Evolutionary conservation across 1,140 invertebrate genomes (phyloP).

Genomic region (Linepithema humile): DNA sequence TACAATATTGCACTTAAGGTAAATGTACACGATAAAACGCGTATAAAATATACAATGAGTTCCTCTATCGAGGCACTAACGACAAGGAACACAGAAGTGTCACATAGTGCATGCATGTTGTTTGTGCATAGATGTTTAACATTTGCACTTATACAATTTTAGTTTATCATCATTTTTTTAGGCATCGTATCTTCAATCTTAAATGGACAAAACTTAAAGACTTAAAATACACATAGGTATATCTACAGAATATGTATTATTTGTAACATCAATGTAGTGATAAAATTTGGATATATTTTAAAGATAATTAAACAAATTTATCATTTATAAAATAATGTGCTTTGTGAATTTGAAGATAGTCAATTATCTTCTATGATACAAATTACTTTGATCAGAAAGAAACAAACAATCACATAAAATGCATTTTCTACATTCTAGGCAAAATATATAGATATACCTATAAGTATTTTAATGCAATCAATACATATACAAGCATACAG

Average conservation of each 20-base stretch:
- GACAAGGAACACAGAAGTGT: constrained; percentile 72
- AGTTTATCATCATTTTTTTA: constrained; percentile 46
- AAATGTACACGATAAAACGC: constrained; percentile 72
- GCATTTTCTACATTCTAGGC: constrained; percentile 24
- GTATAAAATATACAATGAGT: constrained; percentile 73
- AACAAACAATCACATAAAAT: constrained; percentile 30
- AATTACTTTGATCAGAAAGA: constrained; percentile 3
- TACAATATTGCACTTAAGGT: constrained; percentile 72
- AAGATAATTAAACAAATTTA: constrained; percentile 9
- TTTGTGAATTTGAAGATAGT: constrained; percentile 5
- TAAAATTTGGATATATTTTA: not conserved
- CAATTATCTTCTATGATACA: not conserved
- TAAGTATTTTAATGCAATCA: constrained; percentile 41
- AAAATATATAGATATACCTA: constrained; percentile 55
- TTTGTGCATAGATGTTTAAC: constrained; percentile 49
- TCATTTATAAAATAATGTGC: not conserved
- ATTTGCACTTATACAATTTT: constrained; percentile 53
- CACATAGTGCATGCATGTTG: constrained; percentile 55
- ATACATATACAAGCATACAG: constrained; percentile 40
- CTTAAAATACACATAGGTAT: constrained; percentile 55
- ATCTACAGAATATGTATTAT: constrained; percentile 11
- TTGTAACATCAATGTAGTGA: not conserved
- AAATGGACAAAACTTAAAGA: constrained; percentile 45
- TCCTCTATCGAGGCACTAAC: constrained; percentile 70
- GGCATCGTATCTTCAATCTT: constrained; percentile 57